Base-by-base conservation (phyloP, 2,797 vertebrate species). In the Cirrhinus mrigala region DNA sequence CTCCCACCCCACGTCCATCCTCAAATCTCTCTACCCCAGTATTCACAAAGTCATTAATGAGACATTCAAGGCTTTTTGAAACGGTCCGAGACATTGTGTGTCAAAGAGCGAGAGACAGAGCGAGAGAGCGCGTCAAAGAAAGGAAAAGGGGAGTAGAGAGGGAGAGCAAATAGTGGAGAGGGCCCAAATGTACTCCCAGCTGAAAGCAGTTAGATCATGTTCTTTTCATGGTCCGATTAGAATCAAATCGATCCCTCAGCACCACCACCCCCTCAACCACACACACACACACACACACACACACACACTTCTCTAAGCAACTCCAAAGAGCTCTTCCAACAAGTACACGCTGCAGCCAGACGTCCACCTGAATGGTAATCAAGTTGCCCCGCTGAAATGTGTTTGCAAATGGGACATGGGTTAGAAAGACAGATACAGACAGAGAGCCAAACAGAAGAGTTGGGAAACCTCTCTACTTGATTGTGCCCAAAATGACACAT, bases 161-260 rank as follows among this genome's bases (percentile, higher is more conserved):
- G 80, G 85, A 86, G 70, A 75, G 85, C 78, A 86, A 85, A 92
- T 90, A 92, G 92, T 92, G 90, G 95, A 97, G 96, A 95, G 96
- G 96, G 96, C 96, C 97, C 97, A 97, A 98, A 99, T 98, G 98
- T 98, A 98, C 97, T 96, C 96, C 95, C 96, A 95, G 94, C 97
- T 98, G 96, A 98, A 99, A 98, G 97, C 97, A 98, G 97, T 99
- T 99, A 99, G 98, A 99, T 99, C 98, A 99, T 99, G 98, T 99
- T 99, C 98, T 99, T 99, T 99, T 99, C 98, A 99, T 99, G 98
- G 97, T 99, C 97, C 96, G 97, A 99, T 99, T 99, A 99, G 97
- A 99, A 98, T 99, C 98, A 98, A 99, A 99, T 98, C 98, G 97
- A 98, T 98, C 97, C 98, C 96, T 95, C 96, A 96, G 94, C 96